phyloP scores from a whole-genome alignment of 2,888 invertebrate species.

The Drosophila lacicola region DNA sequence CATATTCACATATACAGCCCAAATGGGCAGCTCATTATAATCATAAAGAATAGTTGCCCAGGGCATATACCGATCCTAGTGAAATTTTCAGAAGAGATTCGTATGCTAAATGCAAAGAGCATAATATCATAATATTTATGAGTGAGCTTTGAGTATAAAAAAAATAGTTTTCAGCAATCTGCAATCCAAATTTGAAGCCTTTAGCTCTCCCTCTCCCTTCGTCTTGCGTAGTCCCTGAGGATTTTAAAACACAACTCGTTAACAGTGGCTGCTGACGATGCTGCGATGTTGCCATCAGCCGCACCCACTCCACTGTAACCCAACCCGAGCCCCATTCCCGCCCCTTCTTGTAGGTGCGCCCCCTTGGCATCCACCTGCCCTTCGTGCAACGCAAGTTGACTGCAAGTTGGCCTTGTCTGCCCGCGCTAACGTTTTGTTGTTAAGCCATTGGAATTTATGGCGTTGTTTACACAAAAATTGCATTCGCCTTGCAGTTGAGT shows the following conservation, averaged over 20 bases:
- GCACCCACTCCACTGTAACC: not conserved
- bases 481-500: conserved; percentile 77
- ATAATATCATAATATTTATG: conserved; percentile 34
- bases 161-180: conserved; percentile 36
- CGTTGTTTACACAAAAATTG: conserved; percentile 78
- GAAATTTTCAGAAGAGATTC: not conserved
- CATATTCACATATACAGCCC: not conserved
- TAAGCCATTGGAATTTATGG: conserved; percentile 76
- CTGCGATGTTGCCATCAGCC: conserved; percentile 1
- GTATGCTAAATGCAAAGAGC: too few species aligned
- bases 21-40: not conserved
- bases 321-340: not conserved
- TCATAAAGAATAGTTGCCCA: conserved; percentile 1
- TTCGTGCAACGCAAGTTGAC: conserved; percentile 18
- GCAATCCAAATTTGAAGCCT: conserved; percentile 47
- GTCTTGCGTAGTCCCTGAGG: conserved; percentile 1
- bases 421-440: conserved; percentile 68
- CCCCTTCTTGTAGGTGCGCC: not conserved
- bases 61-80: too few species aligned
- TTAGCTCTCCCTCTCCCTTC: not conserved
- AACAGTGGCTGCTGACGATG: conserved; percentile 25
- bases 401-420: conserved; percentile 63
- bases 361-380: conserved; percentile 22
- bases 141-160: conserved; percentile 10
- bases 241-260: conserved; percentile 48